Evolutionary conservation across 1,140 invertebrate species (phyloP), one percentile per base, ranked within the genome.

Genomic region (Hirudo medicinalis): DNA sequence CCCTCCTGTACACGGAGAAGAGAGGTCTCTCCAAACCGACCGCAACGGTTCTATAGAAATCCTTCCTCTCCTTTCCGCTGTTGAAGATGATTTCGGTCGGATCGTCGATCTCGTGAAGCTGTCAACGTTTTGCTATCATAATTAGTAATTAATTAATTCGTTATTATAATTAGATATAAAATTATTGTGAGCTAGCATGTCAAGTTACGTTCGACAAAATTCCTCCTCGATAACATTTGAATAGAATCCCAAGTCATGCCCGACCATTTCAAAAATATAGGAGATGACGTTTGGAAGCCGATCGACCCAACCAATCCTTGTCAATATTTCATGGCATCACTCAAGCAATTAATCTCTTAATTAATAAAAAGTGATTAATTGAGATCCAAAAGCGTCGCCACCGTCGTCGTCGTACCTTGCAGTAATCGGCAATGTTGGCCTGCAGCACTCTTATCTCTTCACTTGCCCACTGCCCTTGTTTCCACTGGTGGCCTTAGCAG

Each of bases 391-490:
- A 32, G 57, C 4, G 19, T 17, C 11, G 1, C 15, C 1, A 6
- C 27, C 15, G 0, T 17, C 29, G 8, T n/a, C 32, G 15, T 76
- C 71, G 73, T 75, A 82, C 81, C 74, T 77, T 76, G 75, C 83
- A 85, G 72, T 84, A 85, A 25, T 77, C 72, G 22, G 74, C 74
- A 71, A 85, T 84, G 73, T 85, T 85, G 13, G 74, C 67, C 71
- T 83, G 77, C 19, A 85, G 73, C 11, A 84, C 67, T 25, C 83
- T 82, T 15, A 82, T 77, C 76, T 85, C 84, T 70, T 84, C 82
- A 76, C 83, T 82, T 20, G 81, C 80, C 84, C 84, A 85, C 76
- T 84, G 83, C 25, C 84, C 84, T 75, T 84, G 82, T 69, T 82
- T 82, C 84, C 84, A 84, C 20, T 77, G 74, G 67, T 81, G 81